A percentile compares a stretch with the other conserved stretches of the same genome.
phyloP scores from a whole-genome alignment of 1,140 invertebrate species.

The Hylyphantes graminicola region DNA sequence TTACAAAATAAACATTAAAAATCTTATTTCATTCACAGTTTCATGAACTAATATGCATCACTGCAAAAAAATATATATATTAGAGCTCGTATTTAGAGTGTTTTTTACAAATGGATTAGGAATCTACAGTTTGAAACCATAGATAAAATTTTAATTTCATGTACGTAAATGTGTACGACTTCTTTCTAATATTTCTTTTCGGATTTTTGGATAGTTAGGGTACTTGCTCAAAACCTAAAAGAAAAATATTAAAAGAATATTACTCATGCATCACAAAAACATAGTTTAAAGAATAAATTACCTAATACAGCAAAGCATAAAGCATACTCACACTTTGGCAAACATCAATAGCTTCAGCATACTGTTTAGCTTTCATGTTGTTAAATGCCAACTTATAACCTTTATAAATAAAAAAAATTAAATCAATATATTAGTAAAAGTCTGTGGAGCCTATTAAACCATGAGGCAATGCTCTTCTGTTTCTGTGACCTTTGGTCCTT shows the following conservation, averaged over 20 bases:
- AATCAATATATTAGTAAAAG: too few species aligned
- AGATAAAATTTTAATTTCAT: conserved; percentile 65
- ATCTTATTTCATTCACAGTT: too few species aligned
- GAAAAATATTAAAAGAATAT: conserved; percentile 68
- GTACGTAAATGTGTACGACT: conserved; percentile 85
- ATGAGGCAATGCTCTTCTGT: too few species aligned
- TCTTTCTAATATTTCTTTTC: conserved; percentile 94
- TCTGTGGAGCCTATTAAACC: too few species aligned
- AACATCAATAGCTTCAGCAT: conserved; percentile 87
- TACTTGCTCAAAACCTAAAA: conserved; percentile 74
- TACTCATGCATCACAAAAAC: not conserved
- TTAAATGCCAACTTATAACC: conserved; percentile 94
- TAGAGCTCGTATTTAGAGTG: too few species aligned
- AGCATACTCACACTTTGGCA: conserved; percentile 76
- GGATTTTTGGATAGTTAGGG: conserved; percentile 90
- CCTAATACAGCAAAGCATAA: not conserved
- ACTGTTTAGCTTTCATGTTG: conserved; percentile 89
- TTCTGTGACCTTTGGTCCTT: too few species aligned
- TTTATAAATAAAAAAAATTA: conserved; percentile 64
- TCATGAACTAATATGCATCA: too few species aligned
- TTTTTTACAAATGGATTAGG: too few species aligned
- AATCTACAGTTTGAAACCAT: too few species aligned
- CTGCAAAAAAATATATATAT: too few species aligned
- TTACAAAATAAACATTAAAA: too few species aligned
- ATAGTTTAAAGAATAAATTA: not conserved